These are phyloP conservation scores for Octonoba sinensis DNA, from an alignment of 2,888 invertebrate genomes.

Conservation along the genomic window DNA sequence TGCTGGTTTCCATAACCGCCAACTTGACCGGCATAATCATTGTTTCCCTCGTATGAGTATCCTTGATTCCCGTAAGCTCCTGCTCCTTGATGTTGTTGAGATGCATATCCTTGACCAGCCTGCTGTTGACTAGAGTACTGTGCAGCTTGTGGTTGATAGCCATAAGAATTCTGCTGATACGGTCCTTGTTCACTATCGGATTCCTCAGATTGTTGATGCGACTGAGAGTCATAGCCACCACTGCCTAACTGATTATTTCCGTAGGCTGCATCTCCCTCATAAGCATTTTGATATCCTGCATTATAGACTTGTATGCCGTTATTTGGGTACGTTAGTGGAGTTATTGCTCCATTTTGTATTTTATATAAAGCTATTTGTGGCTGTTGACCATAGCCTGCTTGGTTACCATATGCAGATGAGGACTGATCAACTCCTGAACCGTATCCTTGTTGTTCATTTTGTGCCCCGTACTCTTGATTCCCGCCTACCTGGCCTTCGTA, in stretches of 20 bases:
- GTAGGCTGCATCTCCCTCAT: constrained; percentile 26
- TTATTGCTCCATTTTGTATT: constrained; percentile 31
- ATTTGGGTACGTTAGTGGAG: constrained; percentile 18
- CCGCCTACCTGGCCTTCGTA: constrained; percentile 13
- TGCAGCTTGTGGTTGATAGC: neutral
- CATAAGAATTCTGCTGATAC: neutral
- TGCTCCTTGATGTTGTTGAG: constrained; percentile 9
- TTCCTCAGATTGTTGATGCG: constrained; percentile 11
- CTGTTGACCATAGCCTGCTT: constrained; percentile 17
- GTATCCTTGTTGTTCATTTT: constrained; percentile 13
- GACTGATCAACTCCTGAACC: no score
- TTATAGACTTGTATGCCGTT: constrained; percentile 24
- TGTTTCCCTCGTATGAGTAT: neutral
- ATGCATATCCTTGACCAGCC: constrained; percentile 8
- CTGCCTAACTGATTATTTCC: constrained; percentile 20
- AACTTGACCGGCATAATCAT: neutral
- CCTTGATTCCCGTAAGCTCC: neutral
- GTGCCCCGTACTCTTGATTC: constrained; percentile 5
- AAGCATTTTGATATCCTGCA: constrained; percentile 23
- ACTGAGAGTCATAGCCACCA: constrained; percentile 19
- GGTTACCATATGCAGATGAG: constrained; percentile 7
- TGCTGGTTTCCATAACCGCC: neutral
- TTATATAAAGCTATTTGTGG: constrained; percentile 28
- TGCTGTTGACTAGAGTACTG: neutral
- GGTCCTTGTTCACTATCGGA: neutral